Percentiles rank a stretch among this genome's conserved stretches.
phyloP scores from a whole-genome alignment of 2,888 invertebrate species.

The Athrips mouffetella region DNA sequence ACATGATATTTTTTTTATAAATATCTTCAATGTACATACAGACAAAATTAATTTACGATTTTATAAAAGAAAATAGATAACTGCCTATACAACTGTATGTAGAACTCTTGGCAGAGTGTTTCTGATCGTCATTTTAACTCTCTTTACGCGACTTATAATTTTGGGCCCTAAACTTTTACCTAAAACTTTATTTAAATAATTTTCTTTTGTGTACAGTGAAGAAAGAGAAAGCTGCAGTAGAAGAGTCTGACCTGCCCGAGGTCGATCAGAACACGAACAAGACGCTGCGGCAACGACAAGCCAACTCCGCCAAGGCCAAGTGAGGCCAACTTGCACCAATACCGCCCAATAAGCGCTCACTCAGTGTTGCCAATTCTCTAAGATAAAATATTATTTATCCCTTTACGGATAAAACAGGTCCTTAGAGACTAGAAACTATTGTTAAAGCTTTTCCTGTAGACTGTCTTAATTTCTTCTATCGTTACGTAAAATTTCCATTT shows the following conservation, averaged over 20 bases:
- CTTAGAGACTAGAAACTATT: background rate
- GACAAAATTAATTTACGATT: too few relatives aligned
- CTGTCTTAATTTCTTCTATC: background rate
- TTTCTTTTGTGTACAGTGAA: conserved; percentile 73
- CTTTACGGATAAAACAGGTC: background rate
- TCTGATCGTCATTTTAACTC: too few relatives aligned
- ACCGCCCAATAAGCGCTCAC: conserved; percentile 7
- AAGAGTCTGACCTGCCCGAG: conserved; percentile 94
- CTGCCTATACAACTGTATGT: too few relatives aligned
- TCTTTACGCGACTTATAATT: too few relatives aligned
- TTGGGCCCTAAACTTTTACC: too few relatives aligned
- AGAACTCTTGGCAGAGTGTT: too few relatives aligned
- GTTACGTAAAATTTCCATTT: background rate
- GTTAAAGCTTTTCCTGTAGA: background rate
- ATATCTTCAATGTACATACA: too few relatives aligned
- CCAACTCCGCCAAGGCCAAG: conserved; percentile 72
- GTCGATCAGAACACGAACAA: conserved; percentile 94
- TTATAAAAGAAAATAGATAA: too few relatives aligned
- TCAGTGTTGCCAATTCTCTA: background rate
- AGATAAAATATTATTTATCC: background rate
- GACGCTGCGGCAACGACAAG: conserved; percentile 80
- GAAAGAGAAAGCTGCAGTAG: conserved; percentile 65
- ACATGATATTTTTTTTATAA: too few relatives aligned
- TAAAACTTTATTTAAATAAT: background rate
- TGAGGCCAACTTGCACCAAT: conserved; percentile 43